These are phyloP conservation scores for Galeopterus variegatus DNA, from an alignment of 2,113 vertebrate species.

Conservation along the genomic window DNA sequence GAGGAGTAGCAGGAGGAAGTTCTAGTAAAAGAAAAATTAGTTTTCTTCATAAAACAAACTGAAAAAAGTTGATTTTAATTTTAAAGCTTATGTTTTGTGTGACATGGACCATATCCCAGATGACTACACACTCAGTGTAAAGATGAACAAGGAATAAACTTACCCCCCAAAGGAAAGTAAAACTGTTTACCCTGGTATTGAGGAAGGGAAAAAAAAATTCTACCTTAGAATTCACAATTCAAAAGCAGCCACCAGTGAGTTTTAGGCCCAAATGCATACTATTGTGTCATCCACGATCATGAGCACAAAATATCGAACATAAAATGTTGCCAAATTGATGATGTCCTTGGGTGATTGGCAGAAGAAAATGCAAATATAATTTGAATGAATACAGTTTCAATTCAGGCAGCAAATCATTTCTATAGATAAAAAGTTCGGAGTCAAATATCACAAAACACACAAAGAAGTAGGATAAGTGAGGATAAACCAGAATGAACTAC, in stretches of 20 bases:
- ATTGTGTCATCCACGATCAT: neutral
- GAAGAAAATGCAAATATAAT: neutral
- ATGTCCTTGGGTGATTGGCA: neutral
- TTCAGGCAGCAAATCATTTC: neutral
- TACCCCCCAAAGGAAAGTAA: neutral
- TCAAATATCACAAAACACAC: neutral
- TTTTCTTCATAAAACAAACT: neutral
- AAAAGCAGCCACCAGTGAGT: neutral
- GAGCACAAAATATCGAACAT: neutral
- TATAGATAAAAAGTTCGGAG: neutral
- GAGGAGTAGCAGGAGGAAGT: neutral
- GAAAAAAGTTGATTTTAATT: neutral
- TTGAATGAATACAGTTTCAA: neutral
- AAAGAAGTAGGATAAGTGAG: neutral
- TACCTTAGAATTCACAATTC: neutral
- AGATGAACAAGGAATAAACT: neutral
- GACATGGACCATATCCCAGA: neutral
- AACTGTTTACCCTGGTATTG: neutral
- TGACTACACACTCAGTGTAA: neutral
- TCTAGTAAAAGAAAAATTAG: neutral
- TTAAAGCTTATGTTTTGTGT: neutral
- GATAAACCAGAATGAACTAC: neutral
- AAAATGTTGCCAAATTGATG: neutral
- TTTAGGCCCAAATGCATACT: neutral
- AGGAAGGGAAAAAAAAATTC: neutral